Conservation (phyloP, 2,113 vertebrate genomes). For the Procavia capensis region DNA sequence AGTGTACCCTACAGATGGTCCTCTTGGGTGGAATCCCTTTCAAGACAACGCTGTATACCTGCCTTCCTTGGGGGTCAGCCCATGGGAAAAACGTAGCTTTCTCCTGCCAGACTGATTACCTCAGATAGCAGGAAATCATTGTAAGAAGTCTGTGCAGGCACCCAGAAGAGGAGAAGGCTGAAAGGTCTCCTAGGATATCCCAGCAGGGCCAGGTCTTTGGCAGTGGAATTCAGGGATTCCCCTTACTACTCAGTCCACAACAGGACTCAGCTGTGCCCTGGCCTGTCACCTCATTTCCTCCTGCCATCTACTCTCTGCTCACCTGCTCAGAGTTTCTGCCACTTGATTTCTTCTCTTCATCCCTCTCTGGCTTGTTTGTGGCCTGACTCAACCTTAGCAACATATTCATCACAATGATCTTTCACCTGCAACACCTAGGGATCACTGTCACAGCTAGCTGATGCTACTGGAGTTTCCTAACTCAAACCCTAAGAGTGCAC, state of each 20-base stretch:
- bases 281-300: neutral
- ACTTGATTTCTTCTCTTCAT: neutral
- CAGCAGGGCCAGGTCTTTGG: too few relatives aligned
- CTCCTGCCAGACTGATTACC: neutral
- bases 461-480: neutral
- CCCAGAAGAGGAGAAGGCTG: neutral
- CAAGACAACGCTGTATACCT: neutral
- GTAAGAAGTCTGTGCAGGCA: neutral
- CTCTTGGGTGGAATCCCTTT: neutral
- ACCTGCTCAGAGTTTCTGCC: neutral
- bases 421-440: neutral
- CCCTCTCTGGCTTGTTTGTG: neutral
- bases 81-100: neutral
- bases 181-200: neutral
- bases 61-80: neutral
- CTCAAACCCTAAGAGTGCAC: neutral
- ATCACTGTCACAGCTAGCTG: neutral
- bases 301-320: neutral
- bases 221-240: too few relatives aligned
- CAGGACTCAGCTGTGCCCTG: neutral
- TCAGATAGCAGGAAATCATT: neutral
- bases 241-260: too few relatives aligned
- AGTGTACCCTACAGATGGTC: neutral
- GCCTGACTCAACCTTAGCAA: neutral
- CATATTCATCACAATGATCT: neutral